Percentiles rank a stretch among this genome's conserved stretches.
These are phyloP conservation scores for Gryllus bimaculatus DNA, from an alignment of 1,140 invertebrate genomes.

Conservation along the genomic window DNA sequence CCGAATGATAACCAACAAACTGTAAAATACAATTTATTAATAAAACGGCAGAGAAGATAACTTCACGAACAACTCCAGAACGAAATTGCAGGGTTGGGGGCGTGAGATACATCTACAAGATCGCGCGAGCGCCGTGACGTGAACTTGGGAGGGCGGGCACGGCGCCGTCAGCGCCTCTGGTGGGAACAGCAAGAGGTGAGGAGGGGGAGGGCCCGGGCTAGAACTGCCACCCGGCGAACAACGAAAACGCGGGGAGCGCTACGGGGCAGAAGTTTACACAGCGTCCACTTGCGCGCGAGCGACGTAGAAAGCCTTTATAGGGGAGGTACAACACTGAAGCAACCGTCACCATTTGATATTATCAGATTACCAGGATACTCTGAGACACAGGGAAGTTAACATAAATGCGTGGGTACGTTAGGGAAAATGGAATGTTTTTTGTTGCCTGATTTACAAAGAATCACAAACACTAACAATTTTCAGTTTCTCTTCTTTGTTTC, in stretches of 20 bases:
- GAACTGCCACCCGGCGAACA: background rate
- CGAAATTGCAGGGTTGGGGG: background rate
- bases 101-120: background rate
- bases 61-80: background rate
- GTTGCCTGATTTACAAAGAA: no score
- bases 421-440: no score
- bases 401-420: no score
- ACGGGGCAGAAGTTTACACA: background rate
- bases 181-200: background rate
- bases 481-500: no score
- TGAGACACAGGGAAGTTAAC: no score
- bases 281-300: no score
- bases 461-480: no score
- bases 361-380: no score
- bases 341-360: no score
- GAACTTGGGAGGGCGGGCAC: background rate
- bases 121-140: background rate
- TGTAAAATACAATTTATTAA: background rate
- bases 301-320: no score
- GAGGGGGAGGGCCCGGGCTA: background rate
- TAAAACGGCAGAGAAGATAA: background rate
- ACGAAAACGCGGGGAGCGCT: background rate
- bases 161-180: no score
- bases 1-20: background rate
- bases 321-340: no score